Percentiles rank a stretch among this genome's conserved stretches.
These are phyloP conservation scores for Zosterops lateralis DNA, from an alignment of 2,113 vertebrate species.

Conservation along the genomic window DNA sequence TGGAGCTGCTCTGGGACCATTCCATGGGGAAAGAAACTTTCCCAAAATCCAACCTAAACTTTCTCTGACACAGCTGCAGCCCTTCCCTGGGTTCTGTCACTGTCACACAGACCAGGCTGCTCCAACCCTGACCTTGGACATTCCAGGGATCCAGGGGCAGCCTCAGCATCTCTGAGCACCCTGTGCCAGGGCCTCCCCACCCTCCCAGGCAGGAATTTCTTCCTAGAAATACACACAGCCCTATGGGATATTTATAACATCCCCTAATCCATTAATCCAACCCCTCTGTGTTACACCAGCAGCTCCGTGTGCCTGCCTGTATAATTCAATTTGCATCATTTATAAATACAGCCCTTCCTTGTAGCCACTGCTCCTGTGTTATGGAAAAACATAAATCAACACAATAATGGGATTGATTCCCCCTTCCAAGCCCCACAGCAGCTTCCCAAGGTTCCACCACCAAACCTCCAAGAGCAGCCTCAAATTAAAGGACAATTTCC, in stretches of 20 bases:
- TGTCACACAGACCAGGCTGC: not conserved
- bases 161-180: not conserved
- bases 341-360: not conserved
- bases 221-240: not conserved
- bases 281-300: not conserved
- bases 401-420: not conserved
- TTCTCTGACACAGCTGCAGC: not conserved
- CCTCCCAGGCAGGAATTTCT: not conserved
- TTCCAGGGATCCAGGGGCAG: not conserved
- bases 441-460: not conserved
- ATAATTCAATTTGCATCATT: not conserved
- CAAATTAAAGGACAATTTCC: not conserved
- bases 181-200: not conserved
- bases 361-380: not conserved
- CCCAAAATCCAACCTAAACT: not conserved
- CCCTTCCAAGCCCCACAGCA: not conserved
- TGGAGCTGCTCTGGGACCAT: not conserved
- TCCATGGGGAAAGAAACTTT: not conserved
- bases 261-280: not conserved
- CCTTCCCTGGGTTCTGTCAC: accelerated
- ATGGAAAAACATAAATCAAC: not conserved
- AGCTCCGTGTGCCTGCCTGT: not conserved
- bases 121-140: not conserved
- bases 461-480: not conserved
- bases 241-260: not conserved